Evolutionary conservation across 2,797 vertebrate species (phyloP), one percentile per base, ranked within the genome.

Genomic region (Coilia nasus): DNA sequence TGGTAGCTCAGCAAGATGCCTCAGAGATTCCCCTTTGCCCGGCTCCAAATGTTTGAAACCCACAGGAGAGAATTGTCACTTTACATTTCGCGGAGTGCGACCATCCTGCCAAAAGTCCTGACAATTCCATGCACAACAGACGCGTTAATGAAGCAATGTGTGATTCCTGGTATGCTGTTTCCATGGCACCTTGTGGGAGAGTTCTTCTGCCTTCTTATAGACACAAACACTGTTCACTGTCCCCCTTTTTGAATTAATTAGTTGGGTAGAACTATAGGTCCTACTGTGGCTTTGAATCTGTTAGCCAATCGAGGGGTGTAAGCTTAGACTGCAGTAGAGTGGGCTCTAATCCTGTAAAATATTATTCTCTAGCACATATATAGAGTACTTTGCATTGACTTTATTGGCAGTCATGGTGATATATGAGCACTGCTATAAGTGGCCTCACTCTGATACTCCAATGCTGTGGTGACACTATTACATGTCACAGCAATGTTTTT

Each of bases 71-170:
- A 17, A 35, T 17, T 75, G 67, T 75, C 25, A 28, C 21, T n/a
- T 59, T 59, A 59, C 17, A 59, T 59, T 59, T 59, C 50, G 19
- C 19, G 19, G 57, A 59, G 57, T 59, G 9, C 23, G 2, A 25
- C 60, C n/a, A 23, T 64, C n/a, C 60, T 64, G 60, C n/a, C 60
- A 64, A 64, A 64, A 64, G 60, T 9, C 60, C 60, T 64, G 60
- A 23, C 60, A 23, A 64, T 9, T 23, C 60, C 7, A 64, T 25
- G 9, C 60, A 64, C 60, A 64, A 23, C 60, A 64, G 60, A 64
- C 23, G 21, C 1, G 7, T 25, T 64, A 64, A 23, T 10, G n/a
- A 23, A 23, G 0, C n/a, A 23, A 64, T 23, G n/a, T 64, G 21
- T 64, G 60, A 64, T 25, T 25, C 60, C 21, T 25, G 15, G 57